Conservation (phyloP, 2,797 vertebrate species). For the Acanthurus leucopareius region DNA sequence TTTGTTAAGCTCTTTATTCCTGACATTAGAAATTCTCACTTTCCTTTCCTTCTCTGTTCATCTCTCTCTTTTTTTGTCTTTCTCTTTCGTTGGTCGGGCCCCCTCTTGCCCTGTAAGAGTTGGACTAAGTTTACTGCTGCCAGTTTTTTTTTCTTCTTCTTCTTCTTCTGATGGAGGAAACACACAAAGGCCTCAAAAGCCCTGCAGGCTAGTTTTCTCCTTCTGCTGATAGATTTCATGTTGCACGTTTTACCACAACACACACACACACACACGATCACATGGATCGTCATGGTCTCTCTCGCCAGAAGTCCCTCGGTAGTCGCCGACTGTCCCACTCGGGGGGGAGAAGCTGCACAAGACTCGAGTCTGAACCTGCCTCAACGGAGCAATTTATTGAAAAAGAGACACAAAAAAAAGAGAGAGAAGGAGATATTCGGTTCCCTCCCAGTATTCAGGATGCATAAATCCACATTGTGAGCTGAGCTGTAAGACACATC, state of each 20-base stretch:
- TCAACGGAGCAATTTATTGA: slow-evolving; percentile 52
- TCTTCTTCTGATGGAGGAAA: slow-evolving; percentile 63
- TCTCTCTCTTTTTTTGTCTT: slow-evolving; percentile 31
- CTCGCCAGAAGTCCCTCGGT: slow-evolving; percentile 40
- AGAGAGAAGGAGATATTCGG: slow-evolving; percentile 52
- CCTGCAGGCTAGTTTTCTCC: slow-evolving; percentile 69
- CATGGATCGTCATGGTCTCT: slow-evolving; percentile 40
- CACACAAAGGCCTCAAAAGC: slow-evolving; percentile 67
- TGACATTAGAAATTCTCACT: slow-evolving; percentile 44
- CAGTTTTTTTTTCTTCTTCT: slow-evolving; percentile 44
- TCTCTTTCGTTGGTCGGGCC: slow-evolving; percentile 51
- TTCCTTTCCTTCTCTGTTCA: slow-evolving; percentile 33
- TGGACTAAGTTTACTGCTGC: slow-evolving; percentile 71
- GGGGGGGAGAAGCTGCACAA: slow-evolving; percentile 47
- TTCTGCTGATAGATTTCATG: slow-evolving; percentile 66
- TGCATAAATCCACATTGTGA: slow-evolving; percentile 63
- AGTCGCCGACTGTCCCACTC: slow-evolving; percentile 51
- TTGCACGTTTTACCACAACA: slow-evolving; percentile 50
- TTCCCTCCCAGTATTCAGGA: slow-evolving; percentile 58
- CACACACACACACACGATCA: slow-evolving; percentile 20
- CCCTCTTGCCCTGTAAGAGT: slow-evolving; percentile 60
- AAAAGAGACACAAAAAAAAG: slow-evolving; percentile 36
- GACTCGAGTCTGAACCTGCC: slow-evolving; percentile 71
- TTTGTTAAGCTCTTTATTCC: slow-evolving; percentile 41
- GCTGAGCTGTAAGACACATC: slow-evolving; percentile 55